Base-by-base conservation (phyloP, 2,888 invertebrate species). In the Hirudinaria manillensis region DNA sequence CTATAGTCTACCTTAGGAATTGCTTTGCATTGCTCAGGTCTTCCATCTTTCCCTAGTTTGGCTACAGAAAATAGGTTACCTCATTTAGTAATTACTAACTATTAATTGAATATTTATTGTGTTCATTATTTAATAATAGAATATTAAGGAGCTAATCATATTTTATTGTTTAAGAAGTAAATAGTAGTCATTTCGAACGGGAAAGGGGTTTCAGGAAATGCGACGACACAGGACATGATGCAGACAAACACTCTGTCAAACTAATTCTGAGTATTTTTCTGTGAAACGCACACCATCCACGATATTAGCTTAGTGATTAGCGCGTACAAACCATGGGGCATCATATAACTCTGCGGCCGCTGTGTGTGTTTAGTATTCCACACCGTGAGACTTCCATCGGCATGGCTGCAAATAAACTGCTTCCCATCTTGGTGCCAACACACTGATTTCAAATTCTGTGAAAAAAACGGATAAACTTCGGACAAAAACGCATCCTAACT, bases 381-480 rank as follows among this genome's bases (percentile, higher is more conserved):
- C 75, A 94, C 93, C 81, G 93, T 92, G 77, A 99, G 89, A 77
- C 94, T 94, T 78, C 99, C 99, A 87, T 99, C 97, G 65, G 90
- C 90, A 87, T 99, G 98, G 82, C 87, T 87, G 78, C 94, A 93
- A 91, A 99, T 92, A 85, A 99, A 93, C 87, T 93, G 92, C 87
- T 94, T 94, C 80, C 97, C 99, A 87, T 99, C 98, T 87, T 93
- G 91, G 86, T 97, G 95, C 98, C 99, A 99, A 79, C 93, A 90
- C 82, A 94, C 90, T 75, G 94, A 94, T 83, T 91, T 90, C 81
- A 96, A 88, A 53, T 83, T 81, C 86, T 86, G 75, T 29, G 78
- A 77, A 27, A 27, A 24, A n/a, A 21, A 75, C 13, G 24, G 16
- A 16, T 27, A 45, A 27, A 45, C 45, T 45, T n/a, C n/a, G n/a